These are phyloP conservation scores for Drosophila pullipes DNA, from an alignment of 2,888 invertebrate genomes.

Conservation along the genomic window DNA sequence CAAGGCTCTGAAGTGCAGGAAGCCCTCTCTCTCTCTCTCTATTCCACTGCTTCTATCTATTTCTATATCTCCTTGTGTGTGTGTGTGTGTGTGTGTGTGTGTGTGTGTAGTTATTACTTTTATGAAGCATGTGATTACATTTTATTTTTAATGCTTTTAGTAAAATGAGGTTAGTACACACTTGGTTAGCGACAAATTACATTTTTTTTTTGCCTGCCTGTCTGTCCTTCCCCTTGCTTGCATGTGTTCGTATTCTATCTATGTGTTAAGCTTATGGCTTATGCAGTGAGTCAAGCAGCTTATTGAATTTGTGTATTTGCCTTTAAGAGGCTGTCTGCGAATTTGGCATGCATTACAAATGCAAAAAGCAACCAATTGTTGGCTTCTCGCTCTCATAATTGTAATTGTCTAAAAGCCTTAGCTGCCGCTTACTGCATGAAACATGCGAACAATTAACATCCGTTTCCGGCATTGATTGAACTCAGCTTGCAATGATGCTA, in stretches of 20 bases:
- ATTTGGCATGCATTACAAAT: conserved; percentile 18
- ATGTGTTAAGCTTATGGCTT: conserved; percentile 11
- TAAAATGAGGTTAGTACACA: conserved; percentile 81
- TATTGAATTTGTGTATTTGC: conserved; percentile 49
- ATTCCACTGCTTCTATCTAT: not conserved
- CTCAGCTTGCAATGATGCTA: conserved; percentile 37
- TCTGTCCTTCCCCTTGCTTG: not conserved
- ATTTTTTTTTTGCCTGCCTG: conserved; percentile 44
- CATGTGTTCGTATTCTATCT: not conserved
- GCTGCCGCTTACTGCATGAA: conserved; percentile 41
- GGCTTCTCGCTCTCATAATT: conserved; percentile 24
- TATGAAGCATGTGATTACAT: conserved; percentile 82
- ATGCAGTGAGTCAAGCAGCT: conserved; percentile 19
- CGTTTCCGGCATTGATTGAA: conserved; percentile 78
- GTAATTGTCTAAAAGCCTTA: conserved; percentile 49
- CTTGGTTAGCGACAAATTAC: conserved; percentile 82
- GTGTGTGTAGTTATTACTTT: conserved; percentile 80
- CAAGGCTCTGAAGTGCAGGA: conserved; percentile 72
- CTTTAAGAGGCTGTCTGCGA: conserved; percentile 25
- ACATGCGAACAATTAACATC: conserved; percentile 76
- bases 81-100: conserved; percentile 23
- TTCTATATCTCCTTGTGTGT: not conserved
- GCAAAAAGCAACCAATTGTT: conserved; percentile 14
- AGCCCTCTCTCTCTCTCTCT: conserved; percentile 29
- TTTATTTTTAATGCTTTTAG: conserved; percentile 81